phyloP scores from a whole-genome alignment of 2,797 vertebrate genomes.

The Peromyscus melanophrys region DNA sequence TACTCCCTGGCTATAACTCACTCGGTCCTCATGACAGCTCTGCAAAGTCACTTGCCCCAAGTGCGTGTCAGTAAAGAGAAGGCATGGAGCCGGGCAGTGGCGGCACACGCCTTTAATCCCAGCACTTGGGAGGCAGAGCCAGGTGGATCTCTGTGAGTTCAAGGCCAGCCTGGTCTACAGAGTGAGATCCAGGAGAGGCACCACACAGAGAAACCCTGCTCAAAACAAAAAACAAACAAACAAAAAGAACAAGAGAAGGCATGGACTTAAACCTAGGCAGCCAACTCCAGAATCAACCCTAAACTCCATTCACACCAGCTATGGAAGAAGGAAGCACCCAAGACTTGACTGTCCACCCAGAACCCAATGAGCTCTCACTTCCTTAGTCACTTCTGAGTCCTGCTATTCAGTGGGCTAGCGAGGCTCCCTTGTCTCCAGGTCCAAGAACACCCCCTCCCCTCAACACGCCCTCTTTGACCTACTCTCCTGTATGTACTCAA shows the following conservation, averaged over 20 bases:
- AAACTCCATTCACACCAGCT: background rate
- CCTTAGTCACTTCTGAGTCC: background rate
- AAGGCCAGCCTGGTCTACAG: too few species aligned
- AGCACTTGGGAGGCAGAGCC: too few species aligned
- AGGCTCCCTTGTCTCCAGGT: background rate
- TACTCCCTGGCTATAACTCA: too few species aligned
- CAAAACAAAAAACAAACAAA: too few species aligned
- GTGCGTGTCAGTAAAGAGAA: background rate
- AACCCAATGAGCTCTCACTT: background rate
- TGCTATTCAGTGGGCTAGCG: background rate
- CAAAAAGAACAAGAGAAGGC: background rate
- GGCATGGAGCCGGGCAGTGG: too few species aligned
- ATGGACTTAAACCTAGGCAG: background rate
- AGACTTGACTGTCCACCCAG: fast-evolving
- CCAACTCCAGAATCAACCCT: background rate
- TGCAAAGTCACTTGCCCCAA: background rate
- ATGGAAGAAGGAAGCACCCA: background rate
- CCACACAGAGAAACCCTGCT: too few species aligned
- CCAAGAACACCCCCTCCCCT: background rate
- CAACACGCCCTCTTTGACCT: background rate
- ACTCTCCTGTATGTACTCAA: background rate
- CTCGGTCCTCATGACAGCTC: background rate
- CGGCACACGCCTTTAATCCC: too few species aligned
- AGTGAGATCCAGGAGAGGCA: too few species aligned
- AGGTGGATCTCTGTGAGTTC: too few species aligned